Base-by-base conservation (phyloP, 2,888 invertebrate genomes). In the Trichopoda pennipes region DNA sequence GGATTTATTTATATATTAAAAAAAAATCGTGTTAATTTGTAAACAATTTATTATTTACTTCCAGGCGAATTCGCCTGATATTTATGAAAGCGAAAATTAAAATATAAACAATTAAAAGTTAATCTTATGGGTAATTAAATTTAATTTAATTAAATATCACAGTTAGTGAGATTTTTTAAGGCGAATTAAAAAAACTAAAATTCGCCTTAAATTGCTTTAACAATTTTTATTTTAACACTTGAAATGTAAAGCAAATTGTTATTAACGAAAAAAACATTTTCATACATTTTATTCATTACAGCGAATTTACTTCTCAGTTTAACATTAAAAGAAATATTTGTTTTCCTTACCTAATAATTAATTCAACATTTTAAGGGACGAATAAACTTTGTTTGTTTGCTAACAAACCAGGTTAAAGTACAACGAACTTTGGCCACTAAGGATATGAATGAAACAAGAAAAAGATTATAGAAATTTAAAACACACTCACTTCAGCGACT, bases 351-450 rank as follows among this genome's bases (percentile, higher is more conserved):
- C n/a, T 38, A 9, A 49, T 17, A 49, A 47, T 17, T 47, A 47
- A 28, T 10, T 28, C 10, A 12, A 49, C 19, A 69, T 74, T 69
- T 28, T 53, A 69, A 74, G 68, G 49, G 47, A 63, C 17, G 58
- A 63, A 60, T 35, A 56, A 69, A 49, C 32, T 28, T 42, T n/a
- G 8, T 28, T 66, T 60, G 21, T 35, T 38, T 49, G 14, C 16
- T 38, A 17, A 7, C 10, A 56, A 56, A 69, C 35, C 64, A 77
- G 83, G 77, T 80, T 72, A 77, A 55, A 78, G 80, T 80, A 78
- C 70, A 74, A 60, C 55, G 51, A 82, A 70, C 82, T 72, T 68
- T 70, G 60, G 55, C 68, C 73, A 72, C 61, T 70, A 78, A 70
- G 69, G 55, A 68, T 47, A 51, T 58, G 58, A 16, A 47, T 17